These are phyloP conservation scores for Malurus melanocephalus DNA, from an alignment of 2,113 vertebrate species.

Conservation along the genomic window DNA sequence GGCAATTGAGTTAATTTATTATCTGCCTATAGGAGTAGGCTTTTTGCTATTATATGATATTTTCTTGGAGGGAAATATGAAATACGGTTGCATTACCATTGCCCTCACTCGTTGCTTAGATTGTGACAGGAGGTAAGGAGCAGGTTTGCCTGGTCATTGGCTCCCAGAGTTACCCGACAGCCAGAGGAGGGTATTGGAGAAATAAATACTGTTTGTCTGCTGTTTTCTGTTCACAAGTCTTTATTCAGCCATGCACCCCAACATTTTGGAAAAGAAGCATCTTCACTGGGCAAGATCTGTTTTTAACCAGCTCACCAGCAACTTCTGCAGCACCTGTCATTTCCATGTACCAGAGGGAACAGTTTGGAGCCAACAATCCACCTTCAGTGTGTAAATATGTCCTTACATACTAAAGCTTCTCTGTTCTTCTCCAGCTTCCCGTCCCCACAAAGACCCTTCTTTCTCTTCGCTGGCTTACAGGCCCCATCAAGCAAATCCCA, in stretches of 20 bases:
- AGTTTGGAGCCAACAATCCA: background rate
- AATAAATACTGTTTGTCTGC: background rate
- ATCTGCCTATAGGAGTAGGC: background rate
- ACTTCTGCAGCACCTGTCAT: background rate
- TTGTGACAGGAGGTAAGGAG: background rate
- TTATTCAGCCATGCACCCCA: background rate
- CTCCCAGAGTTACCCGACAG: background rate
- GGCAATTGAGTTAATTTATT: background rate
- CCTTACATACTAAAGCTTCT: background rate
- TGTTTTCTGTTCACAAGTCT: background rate
- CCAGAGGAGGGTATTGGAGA: background rate
- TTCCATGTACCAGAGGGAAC: background rate
- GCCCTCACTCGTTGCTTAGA: background rate
- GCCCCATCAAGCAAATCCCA: background rate
- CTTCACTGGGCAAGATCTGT: rapidly evolving
- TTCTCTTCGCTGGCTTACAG: background rate
- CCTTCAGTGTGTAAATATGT: too few species aligned
- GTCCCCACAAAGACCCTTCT: too few species aligned
- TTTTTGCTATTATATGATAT: background rate
- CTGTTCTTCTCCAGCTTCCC: background rate
- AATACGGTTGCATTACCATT: background rate
- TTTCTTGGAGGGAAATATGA: background rate
- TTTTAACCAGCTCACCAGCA: background rate
- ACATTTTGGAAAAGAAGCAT: background rate
- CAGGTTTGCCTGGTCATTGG: background rate